Conservation (phyloP, 2,797 vertebrate genomes). For the Carapus acus region DNA sequence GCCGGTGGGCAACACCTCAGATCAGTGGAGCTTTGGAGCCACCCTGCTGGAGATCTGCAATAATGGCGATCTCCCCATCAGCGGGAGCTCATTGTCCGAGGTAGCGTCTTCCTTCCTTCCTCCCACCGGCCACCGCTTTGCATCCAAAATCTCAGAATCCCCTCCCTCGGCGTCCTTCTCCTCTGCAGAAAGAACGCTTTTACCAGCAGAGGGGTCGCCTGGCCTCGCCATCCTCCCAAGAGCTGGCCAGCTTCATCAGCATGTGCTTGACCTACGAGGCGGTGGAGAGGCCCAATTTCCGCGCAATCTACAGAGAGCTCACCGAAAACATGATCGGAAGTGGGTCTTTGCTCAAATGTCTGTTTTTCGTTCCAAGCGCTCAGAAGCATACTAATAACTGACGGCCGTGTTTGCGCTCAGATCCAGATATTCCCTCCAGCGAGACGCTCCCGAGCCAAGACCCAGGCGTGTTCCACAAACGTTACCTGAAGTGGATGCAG, state of each 20-base stretch:
- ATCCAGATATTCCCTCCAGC: constrained; percentile 72
- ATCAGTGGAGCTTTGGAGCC: constrained; percentile 93
- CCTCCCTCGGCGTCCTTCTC: neutral
- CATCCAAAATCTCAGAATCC: constrained; percentile 12
- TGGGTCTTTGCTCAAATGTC: constrained; percentile 59
- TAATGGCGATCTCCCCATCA: constrained; percentile 81
- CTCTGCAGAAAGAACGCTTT: constrained; percentile 84
- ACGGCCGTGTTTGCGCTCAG: constrained; percentile 52
- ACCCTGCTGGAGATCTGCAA: constrained; percentile 93
- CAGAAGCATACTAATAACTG: neutral
- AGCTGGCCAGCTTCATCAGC: constrained; percentile 81
- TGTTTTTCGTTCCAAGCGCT: neutral
- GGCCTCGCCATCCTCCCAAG: constrained; percentile 76
- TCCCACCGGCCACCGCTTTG: constrained; percentile 1
- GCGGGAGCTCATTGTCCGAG: constrained; percentile 73
- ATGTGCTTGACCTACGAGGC: constrained; percentile 84
- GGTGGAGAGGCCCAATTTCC: constrained; percentile 80
- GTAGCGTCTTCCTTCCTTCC: constrained; percentile 52
- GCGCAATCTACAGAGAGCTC: constrained; percentile 82
- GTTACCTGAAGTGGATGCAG: constrained; percentile 84
- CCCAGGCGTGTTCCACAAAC: constrained; percentile 83
- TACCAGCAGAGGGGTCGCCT: constrained; percentile 81
- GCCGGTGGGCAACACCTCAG: constrained; percentile 65
- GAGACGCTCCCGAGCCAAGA: constrained; percentile 63
- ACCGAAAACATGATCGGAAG: constrained; percentile 80